phyloP scores from a whole-genome alignment of 2,113 vertebrate species.

The Festucalex cinctus region DNA sequence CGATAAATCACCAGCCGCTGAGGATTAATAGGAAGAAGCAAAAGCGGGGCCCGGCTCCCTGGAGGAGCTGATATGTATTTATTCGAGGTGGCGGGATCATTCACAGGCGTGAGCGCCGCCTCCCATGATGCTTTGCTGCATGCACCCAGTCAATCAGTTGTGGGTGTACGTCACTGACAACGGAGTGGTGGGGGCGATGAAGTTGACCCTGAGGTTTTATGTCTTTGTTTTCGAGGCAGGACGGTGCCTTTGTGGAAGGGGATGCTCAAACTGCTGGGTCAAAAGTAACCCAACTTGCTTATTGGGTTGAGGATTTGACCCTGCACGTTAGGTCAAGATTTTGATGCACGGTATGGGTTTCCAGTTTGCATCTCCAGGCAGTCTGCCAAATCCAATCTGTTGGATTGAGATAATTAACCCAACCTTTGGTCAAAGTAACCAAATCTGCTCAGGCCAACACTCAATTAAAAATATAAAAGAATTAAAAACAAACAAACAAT shows the following conservation, averaged over 20 bases:
- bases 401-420: no score
- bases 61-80: slow-evolving; percentile 67
- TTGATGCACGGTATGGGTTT: no score
- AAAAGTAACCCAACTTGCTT: no score
- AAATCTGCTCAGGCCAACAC: no score
- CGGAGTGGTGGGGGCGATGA: not conserved
- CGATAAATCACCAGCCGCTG: slow-evolving; percentile 65
- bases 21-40: slow-evolving; percentile 70
- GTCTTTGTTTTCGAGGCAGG: not conserved
- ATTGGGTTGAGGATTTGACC: no score
- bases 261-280: not conserved
- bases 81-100: slow-evolving; percentile 61
- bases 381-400: no score
- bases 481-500: no score
- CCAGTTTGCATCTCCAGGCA: no score
- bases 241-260: not conserved
- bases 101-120: slow-evolving; percentile 43
- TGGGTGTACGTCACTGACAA: not conserved
- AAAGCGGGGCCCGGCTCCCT: slow-evolving; percentile 52
- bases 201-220: not conserved
- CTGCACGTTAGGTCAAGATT: no score
- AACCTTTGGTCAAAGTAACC: no score
- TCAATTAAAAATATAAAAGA: no score
- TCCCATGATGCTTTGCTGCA: slow-evolving; percentile 54
- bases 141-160: not conserved